Conservation (phyloP, 35 echinoderm and acorn worm species). For the Lytechinus pictus region DNA sequence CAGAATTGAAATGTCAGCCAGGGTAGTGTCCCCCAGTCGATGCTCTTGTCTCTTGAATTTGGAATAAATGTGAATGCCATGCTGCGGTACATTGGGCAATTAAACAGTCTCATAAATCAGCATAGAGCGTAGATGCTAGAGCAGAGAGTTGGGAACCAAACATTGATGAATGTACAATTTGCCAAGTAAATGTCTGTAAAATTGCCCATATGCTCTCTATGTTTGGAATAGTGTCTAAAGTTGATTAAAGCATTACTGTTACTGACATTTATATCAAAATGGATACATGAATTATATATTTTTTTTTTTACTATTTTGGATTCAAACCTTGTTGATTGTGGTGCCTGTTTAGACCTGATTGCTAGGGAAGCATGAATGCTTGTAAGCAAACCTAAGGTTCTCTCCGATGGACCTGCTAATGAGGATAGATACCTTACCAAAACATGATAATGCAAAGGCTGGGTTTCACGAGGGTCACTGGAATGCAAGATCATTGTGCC, state of each 20-base stretch:
- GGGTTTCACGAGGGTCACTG: too few species aligned
- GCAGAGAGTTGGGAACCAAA: not conserved
- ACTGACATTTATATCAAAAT: too few species aligned
- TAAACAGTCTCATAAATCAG: not conserved
- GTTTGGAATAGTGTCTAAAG: not conserved
- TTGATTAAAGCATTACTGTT: not conserved
- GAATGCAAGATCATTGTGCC: too few species aligned
- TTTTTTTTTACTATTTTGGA: too few species aligned
- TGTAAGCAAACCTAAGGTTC: too few species aligned
- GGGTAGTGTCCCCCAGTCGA: not conserved
- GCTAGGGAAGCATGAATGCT: too few species aligned
- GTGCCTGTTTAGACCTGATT: too few species aligned
- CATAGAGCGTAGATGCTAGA: not conserved
- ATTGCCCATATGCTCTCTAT: not conserved
- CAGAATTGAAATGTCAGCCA: not conserved
- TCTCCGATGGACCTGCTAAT: too few species aligned
- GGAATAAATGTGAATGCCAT: not conserved
- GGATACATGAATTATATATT: too few species aligned
- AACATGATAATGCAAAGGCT: too few species aligned
- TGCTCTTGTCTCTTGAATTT: not conserved
- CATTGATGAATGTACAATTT: not conserved
- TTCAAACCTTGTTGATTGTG: too few species aligned
- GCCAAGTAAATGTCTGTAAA: not conserved
- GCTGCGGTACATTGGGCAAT: not conserved
- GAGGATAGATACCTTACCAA: too few species aligned